Conservation (phyloP, 2,113 vertebrate species). For the Heterochromis multidens region DNA sequence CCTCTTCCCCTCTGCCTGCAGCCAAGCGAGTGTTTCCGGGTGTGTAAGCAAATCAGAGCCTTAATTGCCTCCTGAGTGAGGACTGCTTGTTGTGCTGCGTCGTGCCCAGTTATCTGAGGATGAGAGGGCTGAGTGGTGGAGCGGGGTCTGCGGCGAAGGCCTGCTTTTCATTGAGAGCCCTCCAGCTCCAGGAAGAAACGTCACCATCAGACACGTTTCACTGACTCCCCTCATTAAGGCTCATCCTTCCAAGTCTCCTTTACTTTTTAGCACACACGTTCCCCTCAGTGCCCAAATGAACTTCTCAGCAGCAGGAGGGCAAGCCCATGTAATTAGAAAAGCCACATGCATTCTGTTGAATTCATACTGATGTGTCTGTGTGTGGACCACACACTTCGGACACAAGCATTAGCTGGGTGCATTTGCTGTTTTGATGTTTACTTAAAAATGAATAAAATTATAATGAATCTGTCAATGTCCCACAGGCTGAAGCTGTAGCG, state of each 20-base stretch:
- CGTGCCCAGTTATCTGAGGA: slow-evolving; percentile 16
- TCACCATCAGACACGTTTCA: slow-evolving; percentile 68
- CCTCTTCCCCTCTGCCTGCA: slow-evolving; percentile 25
- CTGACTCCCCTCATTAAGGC: slow-evolving; percentile 66
- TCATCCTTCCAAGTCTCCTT: slow-evolving; percentile 50
- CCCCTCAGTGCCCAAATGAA: slow-evolving; percentile 43
- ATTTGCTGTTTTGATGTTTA: slow-evolving; percentile 17
- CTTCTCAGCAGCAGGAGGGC: slow-evolving; percentile 42
- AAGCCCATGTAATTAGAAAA: slow-evolving; percentile 56
- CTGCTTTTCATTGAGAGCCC: slow-evolving; percentile 37
- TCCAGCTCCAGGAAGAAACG: slow-evolving; percentile 57
- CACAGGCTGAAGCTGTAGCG: neutral
- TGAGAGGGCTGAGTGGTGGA: slow-evolving; percentile 32
- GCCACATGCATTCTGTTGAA: slow-evolving; percentile 10
- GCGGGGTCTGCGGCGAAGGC: slow-evolving; percentile 17
- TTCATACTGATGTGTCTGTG: neutral
- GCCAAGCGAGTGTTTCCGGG: slow-evolving; percentile 46
- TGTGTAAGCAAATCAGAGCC: slow-evolving; percentile 56
- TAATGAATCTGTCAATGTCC: slow-evolving; percentile 28
- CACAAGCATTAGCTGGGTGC: neutral
- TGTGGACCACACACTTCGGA: neutral
- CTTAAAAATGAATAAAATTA: slow-evolving; percentile 24
- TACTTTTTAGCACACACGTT: slow-evolving; percentile 24
- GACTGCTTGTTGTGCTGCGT: slow-evolving; percentile 23
- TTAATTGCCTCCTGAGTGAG: slow-evolving; percentile 60